Conservation (phyloP, 2,113 vertebrate species). For the Falcunculus frontatus region DNA sequence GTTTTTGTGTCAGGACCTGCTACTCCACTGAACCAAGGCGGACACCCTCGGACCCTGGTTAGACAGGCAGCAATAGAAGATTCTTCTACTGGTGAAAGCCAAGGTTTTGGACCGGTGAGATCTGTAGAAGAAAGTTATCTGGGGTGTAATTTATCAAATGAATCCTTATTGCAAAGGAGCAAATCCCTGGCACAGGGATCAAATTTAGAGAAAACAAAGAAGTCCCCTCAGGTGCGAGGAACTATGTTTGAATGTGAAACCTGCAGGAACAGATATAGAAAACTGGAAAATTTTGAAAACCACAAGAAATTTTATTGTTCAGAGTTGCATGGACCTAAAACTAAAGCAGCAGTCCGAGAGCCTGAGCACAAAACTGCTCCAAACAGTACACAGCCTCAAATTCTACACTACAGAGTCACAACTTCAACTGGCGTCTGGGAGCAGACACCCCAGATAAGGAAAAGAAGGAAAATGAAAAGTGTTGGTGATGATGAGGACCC, state of each 20-base stretch:
- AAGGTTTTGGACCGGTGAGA: slow-evolving; percentile 73
- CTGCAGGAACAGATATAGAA: slow-evolving; percentile 92
- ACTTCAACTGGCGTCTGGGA: slow-evolving; percentile 78
- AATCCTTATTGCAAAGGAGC: slow-evolving; percentile 75
- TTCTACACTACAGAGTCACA: slow-evolving; percentile 78
- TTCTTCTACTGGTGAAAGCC: slow-evolving; percentile 81
- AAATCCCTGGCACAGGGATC: slow-evolving; percentile 80
- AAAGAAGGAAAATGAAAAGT: slow-evolving; percentile 97
- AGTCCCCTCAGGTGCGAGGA: slow-evolving; percentile 86
- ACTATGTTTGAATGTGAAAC: slow-evolving; percentile 99
- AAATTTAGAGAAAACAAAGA: slow-evolving; percentile 83
- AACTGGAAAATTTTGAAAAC: slow-evolving; percentile 97
- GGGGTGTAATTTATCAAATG: slow-evolving; percentile 71
- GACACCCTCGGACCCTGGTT: slow-evolving; percentile 88
- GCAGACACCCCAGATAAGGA: slow-evolving; percentile 88
- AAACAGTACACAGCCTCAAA: slow-evolving; percentile 70
- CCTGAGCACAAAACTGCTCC: slow-evolving; percentile 79
- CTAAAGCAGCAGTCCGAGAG: slow-evolving; percentile 82
- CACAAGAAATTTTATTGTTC: slow-evolving; percentile 99
- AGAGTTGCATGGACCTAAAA: slow-evolving; percentile 96
- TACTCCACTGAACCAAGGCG: slow-evolving; percentile 78
- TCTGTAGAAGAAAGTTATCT: slow-evolving; percentile 85
- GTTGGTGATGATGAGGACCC: slow-evolving; percentile 95
- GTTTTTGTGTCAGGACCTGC: slow-evolving; percentile 90
- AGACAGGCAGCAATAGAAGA: slow-evolving; percentile 93